Evolutionary conservation across 2,888 invertebrate species (phyloP).

Genomic region (Chrysotoxum bicinctum): DNA sequence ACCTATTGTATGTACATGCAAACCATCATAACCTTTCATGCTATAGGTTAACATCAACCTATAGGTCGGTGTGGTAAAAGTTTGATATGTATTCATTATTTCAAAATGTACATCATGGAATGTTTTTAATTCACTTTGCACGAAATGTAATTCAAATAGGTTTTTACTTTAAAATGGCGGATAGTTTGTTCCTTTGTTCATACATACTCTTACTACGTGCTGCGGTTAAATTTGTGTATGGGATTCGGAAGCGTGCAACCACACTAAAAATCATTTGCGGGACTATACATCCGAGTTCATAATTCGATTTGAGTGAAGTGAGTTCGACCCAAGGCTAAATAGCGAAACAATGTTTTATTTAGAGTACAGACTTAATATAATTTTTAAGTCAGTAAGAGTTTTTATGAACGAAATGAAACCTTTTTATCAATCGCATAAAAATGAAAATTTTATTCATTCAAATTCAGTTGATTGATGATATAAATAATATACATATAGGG

Average conservation of each 20-base stretch:
- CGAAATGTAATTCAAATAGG: neutral
- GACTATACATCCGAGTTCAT: neutral
- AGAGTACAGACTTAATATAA: neutral
- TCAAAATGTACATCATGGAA: neutral
- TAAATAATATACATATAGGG: no score
- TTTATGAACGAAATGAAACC: neutral
- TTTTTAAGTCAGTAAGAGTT: neutral
- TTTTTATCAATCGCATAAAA: neutral
- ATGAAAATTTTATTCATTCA: neutral
- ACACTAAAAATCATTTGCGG: neutral
- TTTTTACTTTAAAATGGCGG: constrained; percentile 3
- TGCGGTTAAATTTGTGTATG: neutral
- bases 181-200: no score
- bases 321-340: neutral
- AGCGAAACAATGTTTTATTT: neutral
- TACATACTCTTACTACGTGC: no score
- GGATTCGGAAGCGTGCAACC: neutral
- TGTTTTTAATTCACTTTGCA: constrained; percentile 3
- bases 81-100: neutral
- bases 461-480: no score
- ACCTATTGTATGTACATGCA: neutral
- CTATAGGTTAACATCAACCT: neutral
- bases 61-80: neutral
- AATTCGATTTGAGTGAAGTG: neutral
- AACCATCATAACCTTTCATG: neutral